Percentiles rank a stretch among this genome's conserved stretches.
These are phyloP conservation scores for Ursus arctos DNA, from an alignment of 2,113 vertebrate genomes.

Conservation along the genomic window DNA sequence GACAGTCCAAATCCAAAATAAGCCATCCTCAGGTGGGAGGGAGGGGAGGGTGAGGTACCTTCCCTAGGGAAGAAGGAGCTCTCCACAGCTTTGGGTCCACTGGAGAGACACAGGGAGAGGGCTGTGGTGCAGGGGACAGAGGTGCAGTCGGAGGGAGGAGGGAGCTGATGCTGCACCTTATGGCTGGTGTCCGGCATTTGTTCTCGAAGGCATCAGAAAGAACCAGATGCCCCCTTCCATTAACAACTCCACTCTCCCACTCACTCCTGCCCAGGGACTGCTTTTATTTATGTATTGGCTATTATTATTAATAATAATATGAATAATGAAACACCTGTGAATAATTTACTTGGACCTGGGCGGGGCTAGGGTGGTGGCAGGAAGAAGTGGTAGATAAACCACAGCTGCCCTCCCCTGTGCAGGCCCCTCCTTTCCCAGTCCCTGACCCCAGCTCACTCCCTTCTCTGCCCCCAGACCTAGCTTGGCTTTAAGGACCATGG, in stretches of 20 bases:
- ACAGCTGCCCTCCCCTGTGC: conserved; percentile 57
- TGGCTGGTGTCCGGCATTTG: not conserved
- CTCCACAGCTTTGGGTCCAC: not conserved
- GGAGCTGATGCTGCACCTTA: not conserved
- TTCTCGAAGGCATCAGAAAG: not conserved
- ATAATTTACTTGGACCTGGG: conserved; percentile 62
- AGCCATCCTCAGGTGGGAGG: not conserved
- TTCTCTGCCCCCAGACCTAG: conserved; percentile 20
- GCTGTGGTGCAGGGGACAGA: not conserved
- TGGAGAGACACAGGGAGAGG: not conserved
- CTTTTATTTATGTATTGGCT: conserved; percentile 71
- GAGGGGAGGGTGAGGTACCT: not conserved
- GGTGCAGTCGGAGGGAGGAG: not conserved
- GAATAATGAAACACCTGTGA: conserved; percentile 65
- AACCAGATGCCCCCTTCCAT: conserved; percentile 6
- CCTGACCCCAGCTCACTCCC: conserved; percentile 62
- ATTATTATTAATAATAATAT: conserved; percentile 73
- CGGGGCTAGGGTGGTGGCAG: conserved; percentile 87
- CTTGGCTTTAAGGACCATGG: not conserved
- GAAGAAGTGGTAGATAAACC: conserved; percentile 78
- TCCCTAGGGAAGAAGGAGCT: not conserved
- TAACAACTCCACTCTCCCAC: not conserved
- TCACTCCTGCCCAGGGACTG: conserved; percentile 10
- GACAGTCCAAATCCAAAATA: conserved; percentile 8
- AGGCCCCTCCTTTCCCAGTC: conserved; percentile 47